phyloP scores from a whole-genome alignment of 2,113 vertebrate genomes.

The Upupa epops region DNA sequence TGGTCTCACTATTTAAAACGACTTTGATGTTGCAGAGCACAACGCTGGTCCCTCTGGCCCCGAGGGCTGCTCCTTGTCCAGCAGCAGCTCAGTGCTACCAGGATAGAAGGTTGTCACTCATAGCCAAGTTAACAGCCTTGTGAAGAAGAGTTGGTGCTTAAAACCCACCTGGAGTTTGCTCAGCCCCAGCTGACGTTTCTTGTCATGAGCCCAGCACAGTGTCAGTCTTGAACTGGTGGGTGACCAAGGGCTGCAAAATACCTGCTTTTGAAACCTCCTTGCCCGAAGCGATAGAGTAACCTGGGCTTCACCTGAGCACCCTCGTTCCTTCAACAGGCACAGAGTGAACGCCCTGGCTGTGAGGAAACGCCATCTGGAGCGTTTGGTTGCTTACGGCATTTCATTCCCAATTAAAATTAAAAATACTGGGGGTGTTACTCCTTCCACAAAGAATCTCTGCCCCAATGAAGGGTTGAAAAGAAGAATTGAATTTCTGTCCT shows the following conservation, averaged over 20 bases:
- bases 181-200: not conserved
- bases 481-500: not conserved
- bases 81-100: accelerated
- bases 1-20: not conserved
- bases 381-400: not conserved
- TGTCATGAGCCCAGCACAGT: not conserved
- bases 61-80: accelerated
- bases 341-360: not conserved
- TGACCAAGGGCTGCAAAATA: not conserved
- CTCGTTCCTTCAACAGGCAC: not conserved
- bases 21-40: not conserved
- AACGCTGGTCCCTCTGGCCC: not conserved
- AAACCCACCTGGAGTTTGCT: not conserved
- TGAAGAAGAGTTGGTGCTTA: not conserved
- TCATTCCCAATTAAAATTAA: not conserved
- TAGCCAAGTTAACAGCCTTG: not conserved
- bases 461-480: not conserved
- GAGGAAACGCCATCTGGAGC: not conserved
- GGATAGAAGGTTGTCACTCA: not conserved
- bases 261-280: not conserved
- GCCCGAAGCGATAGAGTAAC: not conserved
- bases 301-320: not conserved
- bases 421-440: not conserved
- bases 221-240: not conserved
- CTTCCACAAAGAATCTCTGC: not conserved